These are phyloP conservation scores for Mus spretus DNA, from an alignment of 2,797 vertebrate genomes.

Conservation along the genomic window DNA sequence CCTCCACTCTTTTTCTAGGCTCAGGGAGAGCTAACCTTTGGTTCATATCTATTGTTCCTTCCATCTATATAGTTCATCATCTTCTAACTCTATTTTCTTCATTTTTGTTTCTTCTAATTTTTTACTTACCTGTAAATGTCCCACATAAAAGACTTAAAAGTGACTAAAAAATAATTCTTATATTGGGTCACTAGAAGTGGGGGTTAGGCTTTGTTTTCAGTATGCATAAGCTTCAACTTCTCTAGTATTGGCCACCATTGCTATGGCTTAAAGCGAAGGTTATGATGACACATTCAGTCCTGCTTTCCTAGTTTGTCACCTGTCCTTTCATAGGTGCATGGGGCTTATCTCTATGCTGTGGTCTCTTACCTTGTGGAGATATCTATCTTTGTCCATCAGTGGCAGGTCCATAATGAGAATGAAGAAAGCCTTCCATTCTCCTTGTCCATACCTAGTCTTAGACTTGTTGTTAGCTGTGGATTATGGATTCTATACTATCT, in stretches of 20 bases:
- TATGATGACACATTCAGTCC: neutral
- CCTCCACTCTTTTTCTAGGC: neutral
- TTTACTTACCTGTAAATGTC: conserved; percentile 13
- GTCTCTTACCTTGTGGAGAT: neutral
- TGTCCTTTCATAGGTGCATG: neutral
- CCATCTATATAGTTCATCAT: neutral
- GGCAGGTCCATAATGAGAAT: neutral
- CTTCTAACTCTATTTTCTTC: neutral
- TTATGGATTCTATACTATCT: neutral
- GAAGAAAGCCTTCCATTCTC: neutral
- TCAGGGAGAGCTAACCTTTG: neutral
- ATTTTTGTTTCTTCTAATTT: neutral
- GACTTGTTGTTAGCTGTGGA: neutral
- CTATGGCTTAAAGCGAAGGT: neutral
- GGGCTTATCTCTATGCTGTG: neutral
- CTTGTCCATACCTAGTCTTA: neutral
- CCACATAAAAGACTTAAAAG: neutral
- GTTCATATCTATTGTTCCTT: neutral
- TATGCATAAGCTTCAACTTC: neutral
- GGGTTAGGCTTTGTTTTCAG: neutral
- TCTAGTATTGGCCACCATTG: neutral
- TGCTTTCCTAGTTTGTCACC: neutral
- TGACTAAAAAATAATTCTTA: neutral
- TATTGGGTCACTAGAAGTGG: neutral
- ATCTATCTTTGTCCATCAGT: neutral